phyloP scores from a whole-genome alignment of 2,888 invertebrate genomes.

The Cetonia aurata region DNA sequence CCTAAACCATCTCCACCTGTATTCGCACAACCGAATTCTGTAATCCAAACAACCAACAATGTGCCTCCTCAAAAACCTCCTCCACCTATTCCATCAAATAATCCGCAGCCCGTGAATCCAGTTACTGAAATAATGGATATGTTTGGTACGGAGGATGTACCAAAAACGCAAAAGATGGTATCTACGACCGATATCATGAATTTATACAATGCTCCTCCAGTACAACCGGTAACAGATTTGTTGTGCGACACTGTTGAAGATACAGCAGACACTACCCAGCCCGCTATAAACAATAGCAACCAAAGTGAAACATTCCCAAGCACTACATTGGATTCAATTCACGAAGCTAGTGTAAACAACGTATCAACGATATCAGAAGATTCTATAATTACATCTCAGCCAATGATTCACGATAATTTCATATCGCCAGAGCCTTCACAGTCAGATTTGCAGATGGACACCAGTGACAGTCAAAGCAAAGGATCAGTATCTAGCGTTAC shows the following conservation, averaged over 20 bases:
- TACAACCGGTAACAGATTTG: constrained; percentile 51
- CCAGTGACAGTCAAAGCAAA: constrained; percentile 65
- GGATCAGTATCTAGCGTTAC: constrained; percentile 64
- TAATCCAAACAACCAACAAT: constrained; percentile 52
- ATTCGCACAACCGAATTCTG: constrained; percentile 44
- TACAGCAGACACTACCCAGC: constrained; percentile 13
- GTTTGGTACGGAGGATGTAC: constrained; percentile 59
- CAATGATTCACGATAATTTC: constrained; percentile 55
- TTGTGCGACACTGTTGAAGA: constrained; percentile 53
- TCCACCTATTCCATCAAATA: constrained; percentile 59
- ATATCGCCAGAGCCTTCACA: constrained; percentile 62
- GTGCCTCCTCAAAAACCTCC: constrained; percentile 59
- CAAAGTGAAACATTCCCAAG: constrained; percentile 6
- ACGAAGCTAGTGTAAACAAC: constrained; percentile 2
- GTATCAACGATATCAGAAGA: not conserved
- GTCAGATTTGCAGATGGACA: constrained; percentile 64
- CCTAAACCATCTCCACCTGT: constrained; percentile 56
- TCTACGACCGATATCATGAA: constrained; percentile 65
- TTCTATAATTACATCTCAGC: constrained; percentile 32
- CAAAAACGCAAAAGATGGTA: constrained; percentile 61
- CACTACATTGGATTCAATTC: constrained; percentile 4
- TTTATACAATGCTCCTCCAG: constrained; percentile 59
- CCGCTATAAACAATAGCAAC: constrained; percentile 1
- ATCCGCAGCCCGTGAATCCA: constrained; percentile 51
- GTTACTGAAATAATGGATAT: constrained; percentile 61